These are phyloP conservation scores for Tympanuchus pallidicinctus DNA, from an alignment of 2,113 vertebrate genomes.

Conservation along the genomic window DNA sequence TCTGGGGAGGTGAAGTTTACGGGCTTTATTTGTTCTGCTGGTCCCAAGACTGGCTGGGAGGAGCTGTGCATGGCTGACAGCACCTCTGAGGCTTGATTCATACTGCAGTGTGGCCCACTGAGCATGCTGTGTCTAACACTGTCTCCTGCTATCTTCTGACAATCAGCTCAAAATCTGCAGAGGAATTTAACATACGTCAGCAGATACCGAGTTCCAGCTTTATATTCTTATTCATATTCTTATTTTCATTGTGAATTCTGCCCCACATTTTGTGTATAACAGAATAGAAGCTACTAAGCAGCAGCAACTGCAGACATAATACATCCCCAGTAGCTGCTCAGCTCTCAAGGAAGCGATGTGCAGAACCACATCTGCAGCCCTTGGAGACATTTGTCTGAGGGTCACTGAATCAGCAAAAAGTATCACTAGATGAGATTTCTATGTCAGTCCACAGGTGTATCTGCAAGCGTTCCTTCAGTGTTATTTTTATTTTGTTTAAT, in stretches of 20 bases:
- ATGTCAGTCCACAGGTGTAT: background rate
- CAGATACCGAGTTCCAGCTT: background rate
- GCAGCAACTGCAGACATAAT: background rate
- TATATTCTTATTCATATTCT: background rate
- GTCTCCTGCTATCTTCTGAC: background rate
- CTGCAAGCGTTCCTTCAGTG: background rate
- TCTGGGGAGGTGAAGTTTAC: background rate
- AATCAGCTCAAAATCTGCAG: background rate
- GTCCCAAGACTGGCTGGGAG: background rate
- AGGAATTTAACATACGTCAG: background rate
- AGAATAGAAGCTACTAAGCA: background rate
- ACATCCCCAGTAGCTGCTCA: background rate
- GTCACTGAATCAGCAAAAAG: background rate
- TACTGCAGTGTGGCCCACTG: background rate
- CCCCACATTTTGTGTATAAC: background rate
- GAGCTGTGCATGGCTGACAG: fast-evolving
- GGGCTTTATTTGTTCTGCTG: background rate
- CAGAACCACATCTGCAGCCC: background rate
- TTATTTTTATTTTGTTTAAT: background rate
- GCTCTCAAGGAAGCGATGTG: background rate
- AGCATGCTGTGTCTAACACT: fast-evolving
- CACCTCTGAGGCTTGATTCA: background rate
- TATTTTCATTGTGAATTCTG: background rate
- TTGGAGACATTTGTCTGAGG: background rate
- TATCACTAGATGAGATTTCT: background rate